Base-by-base conservation (phyloP, 2,113 vertebrate species). In the Paracanthobrama guichenoti region DNA sequence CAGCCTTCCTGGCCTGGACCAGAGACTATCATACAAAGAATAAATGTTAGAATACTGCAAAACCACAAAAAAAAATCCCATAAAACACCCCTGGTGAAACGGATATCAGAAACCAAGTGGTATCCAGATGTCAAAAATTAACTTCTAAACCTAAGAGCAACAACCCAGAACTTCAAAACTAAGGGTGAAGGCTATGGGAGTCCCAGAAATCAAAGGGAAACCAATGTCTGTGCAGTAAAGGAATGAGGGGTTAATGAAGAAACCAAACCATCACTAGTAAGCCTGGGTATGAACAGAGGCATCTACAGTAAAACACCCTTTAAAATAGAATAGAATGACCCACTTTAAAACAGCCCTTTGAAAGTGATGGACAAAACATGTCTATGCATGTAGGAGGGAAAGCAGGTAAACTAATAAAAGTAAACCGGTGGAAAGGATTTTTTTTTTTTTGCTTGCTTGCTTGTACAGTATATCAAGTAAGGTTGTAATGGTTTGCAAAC, bases 1-100 rank as follows among this genome's bases (percentile, higher is more conserved):
- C 97, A 4, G 97, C 97, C 89, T 99, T 99, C 91, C 97, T 95
- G 87, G 98, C 98, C 93, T 99, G 98, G 84, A 99, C 96, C 90
- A 99, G 94, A 44, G 97, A 98, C 98, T 99, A 87, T 81, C 16
- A 44, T 46, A 81, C 9, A 66, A 12, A 81, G 14, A 81, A 71
- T 8, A 10, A 13, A 42, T 69, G 39, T 86, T 77, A 85, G 11
- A 42, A 39, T 22, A 75, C 5, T 14, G n/a, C 14, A 66, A 60
- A 46, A 55, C 7, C 53, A 57, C 20, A 35, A 2, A 76, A 35
- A 2, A 76, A 35, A 24, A 77, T 39, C 42, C 53, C 42, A 57
- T 39, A 16, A 48, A 60, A 66, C 22, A 44, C n/a, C 28, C 35
- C 59, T 16, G 18, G 18, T 20, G 7, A 67, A 74, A n/a, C 13